A percentile compares a stretch with the other conserved stretches of the same genome.
These are phyloP conservation scores for Emberiza fucata DNA, from an alignment of 2,113 vertebrate species.

Conservation along the genomic window DNA sequence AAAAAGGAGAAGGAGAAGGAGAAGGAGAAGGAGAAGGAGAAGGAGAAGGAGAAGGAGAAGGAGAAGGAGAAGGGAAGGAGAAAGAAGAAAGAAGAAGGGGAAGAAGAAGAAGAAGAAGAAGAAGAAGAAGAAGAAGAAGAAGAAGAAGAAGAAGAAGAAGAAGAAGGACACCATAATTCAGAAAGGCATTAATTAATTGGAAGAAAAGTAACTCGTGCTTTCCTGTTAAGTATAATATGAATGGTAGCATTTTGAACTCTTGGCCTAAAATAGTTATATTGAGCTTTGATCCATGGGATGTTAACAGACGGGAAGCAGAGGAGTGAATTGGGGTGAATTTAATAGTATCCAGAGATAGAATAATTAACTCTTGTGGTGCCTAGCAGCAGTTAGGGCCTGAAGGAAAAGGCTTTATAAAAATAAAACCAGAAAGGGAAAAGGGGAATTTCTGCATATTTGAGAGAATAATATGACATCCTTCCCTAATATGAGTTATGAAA, in stretches of 20 bases:
- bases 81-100: too few species aligned
- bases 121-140: not conserved
- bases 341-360: slow-evolving; percentile 51
- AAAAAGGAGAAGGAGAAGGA: not conserved
- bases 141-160: accelerated
- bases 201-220: not conserved
- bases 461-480: not conserved
- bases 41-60: too few species aligned
- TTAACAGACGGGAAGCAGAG: slow-evolving; percentile 36
- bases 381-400: not conserved
- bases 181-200: slow-evolving; percentile 5
- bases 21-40: not conserved
- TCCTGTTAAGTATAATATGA: not conserved
- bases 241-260: slow-evolving; percentile 42
- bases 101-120: not conserved
- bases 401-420: not conserved
- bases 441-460: not conserved
- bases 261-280: slow-evolving; percentile 34
- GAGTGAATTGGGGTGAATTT: slow-evolving; percentile 48
- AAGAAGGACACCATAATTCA: not conserved
- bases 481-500: not conserved
- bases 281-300: slow-evolving; percentile 25
- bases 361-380: slow-evolving; percentile 30
- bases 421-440: not conserved
- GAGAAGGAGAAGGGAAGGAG: too few species aligned